Conservation (phyloP, 2,888 invertebrate genomes). For the Archips xylosteana region DNA sequence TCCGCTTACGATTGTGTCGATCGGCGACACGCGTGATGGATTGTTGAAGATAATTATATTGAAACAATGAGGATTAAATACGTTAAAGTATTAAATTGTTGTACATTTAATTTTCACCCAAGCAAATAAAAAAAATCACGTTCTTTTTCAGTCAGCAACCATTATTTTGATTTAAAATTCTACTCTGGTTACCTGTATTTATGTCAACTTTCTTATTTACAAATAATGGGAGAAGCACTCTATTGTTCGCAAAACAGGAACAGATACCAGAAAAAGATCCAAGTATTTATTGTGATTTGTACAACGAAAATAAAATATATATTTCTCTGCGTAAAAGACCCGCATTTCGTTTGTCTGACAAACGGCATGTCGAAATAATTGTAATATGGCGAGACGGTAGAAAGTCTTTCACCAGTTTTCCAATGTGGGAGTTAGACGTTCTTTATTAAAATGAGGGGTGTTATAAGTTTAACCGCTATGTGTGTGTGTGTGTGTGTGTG, state of each 20-base stretch:
- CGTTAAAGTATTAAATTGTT: background rate
- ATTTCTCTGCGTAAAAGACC: background rate
- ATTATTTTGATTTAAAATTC: slow-evolving; percentile 14
- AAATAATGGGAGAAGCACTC: background rate
- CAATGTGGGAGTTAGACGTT: background rate
- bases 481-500: no score
- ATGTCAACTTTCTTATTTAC: background rate
- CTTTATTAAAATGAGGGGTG: no score
- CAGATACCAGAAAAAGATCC: slow-evolving; percentile 13
- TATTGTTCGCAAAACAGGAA: slow-evolving; percentile 11
- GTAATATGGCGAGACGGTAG: background rate
- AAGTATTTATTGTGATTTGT: slow-evolving; percentile 10
- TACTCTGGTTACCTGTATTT: slow-evolving; percentile 6
- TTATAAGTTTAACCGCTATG: no score
- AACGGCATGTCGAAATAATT: slow-evolving; percentile 18
- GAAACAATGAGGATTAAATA: background rate
- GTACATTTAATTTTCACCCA: background rate
- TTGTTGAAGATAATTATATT: slow-evolving; percentile 16
- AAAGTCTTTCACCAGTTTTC: background rate
- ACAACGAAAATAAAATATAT: background rate
- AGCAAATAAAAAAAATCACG: background rate
- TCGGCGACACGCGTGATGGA: slow-evolving; percentile 12
- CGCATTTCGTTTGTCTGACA: background rate
- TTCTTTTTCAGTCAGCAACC: slow-evolving; percentile 3
- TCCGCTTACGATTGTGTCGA: slow-evolving; percentile 42